Evolutionary conservation across 2,113 vertebrate genomes (phyloP).

Genomic region (Actenoides lindsayi): DNA sequence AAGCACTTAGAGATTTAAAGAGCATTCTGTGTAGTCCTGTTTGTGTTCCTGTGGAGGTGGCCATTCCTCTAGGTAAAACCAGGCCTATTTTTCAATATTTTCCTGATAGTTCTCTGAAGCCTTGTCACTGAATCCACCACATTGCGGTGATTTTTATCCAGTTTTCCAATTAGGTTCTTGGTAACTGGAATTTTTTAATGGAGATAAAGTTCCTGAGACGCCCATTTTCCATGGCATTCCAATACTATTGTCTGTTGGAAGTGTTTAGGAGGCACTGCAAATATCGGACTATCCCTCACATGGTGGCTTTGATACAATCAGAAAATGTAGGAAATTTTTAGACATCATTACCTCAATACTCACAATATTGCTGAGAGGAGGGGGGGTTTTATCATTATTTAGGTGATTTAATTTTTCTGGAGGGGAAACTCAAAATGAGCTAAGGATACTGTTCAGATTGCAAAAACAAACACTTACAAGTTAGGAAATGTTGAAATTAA

Average conservation of each 20-base stretch:
- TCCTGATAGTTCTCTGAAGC: not conserved
- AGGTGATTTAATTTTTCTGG: not conserved
- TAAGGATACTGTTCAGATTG: not conserved
- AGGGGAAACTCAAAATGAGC: not conserved
- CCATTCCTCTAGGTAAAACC: not conserved
- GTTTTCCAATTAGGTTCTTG: not conserved
- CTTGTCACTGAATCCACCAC: not conserved
- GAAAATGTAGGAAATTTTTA: not conserved
- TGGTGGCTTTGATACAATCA: not conserved
- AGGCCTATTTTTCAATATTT: not conserved
- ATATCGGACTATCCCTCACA: not conserved
- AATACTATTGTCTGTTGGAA: not conserved
- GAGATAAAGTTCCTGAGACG: not conserved
- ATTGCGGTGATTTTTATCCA: not conserved
- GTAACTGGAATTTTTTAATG: not conserved
- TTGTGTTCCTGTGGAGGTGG: not conserved
- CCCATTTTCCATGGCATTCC: not conserved
- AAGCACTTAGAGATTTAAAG: not conserved
- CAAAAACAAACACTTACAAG: not conserved
- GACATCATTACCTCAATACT: not conserved
- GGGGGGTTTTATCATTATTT: not conserved
- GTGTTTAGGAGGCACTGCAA: not conserved
- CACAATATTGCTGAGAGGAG: accelerated
- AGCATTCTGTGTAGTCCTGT: not conserved
- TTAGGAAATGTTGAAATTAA: not conserved